Evolutionary conservation across 92 coral and sea anemone species (phyloP).

Genomic region (Umimayanthus kanabou): DNA sequence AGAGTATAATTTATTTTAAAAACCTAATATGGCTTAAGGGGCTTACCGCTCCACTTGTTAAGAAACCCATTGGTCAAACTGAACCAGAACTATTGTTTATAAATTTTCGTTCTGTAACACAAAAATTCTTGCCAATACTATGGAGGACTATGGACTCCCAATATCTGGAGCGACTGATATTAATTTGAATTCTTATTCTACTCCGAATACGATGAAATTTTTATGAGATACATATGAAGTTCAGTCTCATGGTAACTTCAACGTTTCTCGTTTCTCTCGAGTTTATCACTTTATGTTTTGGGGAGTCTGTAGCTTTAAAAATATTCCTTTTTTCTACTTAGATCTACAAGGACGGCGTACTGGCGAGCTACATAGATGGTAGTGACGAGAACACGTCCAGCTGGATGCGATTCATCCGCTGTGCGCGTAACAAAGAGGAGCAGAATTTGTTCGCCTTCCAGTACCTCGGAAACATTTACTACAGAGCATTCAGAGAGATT

Average conservation of each 20-base stretch:
- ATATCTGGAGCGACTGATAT: too few species aligned
- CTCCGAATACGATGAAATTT: too few species aligned
- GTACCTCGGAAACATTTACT: conserved; percentile 95
- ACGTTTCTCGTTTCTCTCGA: not conserved
- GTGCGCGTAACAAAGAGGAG: conserved; percentile 87
- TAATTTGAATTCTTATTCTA: too few species aligned
- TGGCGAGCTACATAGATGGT: conserved; percentile 80
- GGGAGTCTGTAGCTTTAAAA: not conserved
- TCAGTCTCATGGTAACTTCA: not conserved
- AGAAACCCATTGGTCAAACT: not conserved
- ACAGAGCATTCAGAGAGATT: conserved; percentile 82
- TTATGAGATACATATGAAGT: too few species aligned
- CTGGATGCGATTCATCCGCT: conserved; percentile 97
- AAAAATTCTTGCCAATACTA: too few species aligned
- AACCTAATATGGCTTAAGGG: not conserved
- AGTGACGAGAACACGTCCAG: conserved; percentile 86
- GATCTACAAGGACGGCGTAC: conserved; percentile 88
- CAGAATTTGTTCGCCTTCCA: conserved; percentile 93
- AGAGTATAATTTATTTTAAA: not conserved
- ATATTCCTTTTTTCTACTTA: not conserved
- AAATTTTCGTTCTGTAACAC: too few species aligned
- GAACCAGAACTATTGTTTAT: not conserved
- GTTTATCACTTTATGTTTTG: too few species aligned
- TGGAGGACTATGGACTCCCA: too few species aligned
- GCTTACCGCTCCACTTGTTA: not conserved